Base-by-base conservation (phyloP, 2,797 vertebrate genomes). In the Enteromius mattozi region DNA sequence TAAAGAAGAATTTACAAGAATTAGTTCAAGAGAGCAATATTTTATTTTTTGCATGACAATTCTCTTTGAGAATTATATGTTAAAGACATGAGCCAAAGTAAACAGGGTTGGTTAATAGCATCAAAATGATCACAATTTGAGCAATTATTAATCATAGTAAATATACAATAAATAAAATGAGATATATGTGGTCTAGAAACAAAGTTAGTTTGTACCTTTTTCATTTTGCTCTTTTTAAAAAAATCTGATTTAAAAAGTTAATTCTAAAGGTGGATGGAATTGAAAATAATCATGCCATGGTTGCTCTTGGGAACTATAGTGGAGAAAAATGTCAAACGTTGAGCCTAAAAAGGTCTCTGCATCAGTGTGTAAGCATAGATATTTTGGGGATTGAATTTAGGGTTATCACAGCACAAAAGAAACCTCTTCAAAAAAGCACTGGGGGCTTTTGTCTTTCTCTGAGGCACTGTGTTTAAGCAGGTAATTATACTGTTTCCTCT, bases 401-500 rank as follows among this genome's bases (percentile, higher is more conserved):
- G 30, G 47, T 70, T 80, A 88, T 88, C 87, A 87, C 83, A 89
- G 88, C 37, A 83, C 88, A 87, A 92, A 74, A 79, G 14, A 78
- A 90, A 89, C 85, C 81, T 88, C 66, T 79, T 89, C 82, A 86
- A 88, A 90, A 86, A 87, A 79, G 82, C 72, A 84, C 90, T 89
- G 76, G 79, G 82, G 66, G 90, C 88, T 91, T 80, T 89, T 82
- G 89, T 91, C 84, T 92, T n/a, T 83, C 91, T 91, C 90, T 81
- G 89, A 90, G 90, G 90, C 87, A 42, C 89, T 88, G 88, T 87
- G 91, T 93, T 94, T 92, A 84, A 91, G 90, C 90, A 91, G 91
- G 90, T 93, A 93, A 94, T 94, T 93, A 94, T 90, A 89, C 88
- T 81, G 90, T 89, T 89, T 90, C 91, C 89, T 88, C 86, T 86